phyloP scores from a whole-genome alignment of 2,888 invertebrate genomes.

The Limnephilus marmoratus region DNA sequence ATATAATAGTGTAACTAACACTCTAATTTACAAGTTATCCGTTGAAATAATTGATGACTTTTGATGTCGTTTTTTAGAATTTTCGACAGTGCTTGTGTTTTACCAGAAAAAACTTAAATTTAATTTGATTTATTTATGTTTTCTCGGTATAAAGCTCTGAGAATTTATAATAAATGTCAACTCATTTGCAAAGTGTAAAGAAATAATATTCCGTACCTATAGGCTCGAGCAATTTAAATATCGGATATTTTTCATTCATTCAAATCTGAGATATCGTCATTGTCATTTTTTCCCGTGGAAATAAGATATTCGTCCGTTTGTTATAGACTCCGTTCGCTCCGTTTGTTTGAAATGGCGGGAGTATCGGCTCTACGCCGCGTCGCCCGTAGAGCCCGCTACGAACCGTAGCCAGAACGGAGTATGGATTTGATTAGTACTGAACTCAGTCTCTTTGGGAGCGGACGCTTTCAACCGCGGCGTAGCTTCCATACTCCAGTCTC shows the following conservation, averaged over 20 bases:
- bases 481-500: background rate
- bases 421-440: slow-evolving; percentile 63
- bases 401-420: slow-evolving; percentile 49
- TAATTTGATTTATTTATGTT: background rate
- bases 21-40: background rate
- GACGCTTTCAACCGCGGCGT: slow-evolving; percentile 49
- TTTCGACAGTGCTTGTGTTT: background rate
- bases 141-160: background rate
- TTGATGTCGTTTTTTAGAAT: background rate
- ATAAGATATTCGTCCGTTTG: slow-evolving; percentile 22
- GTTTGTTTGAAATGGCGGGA: slow-evolving; percentile 3
- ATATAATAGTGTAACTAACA: background rate
- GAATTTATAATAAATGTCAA: background rate
- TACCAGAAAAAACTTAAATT: background rate
- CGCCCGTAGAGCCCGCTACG: slow-evolving; percentile 42
- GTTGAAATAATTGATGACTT: background rate
- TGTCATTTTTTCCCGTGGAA: slow-evolving; percentile 28
- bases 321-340: slow-evolving; percentile 28
- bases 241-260: slow-evolving; percentile 27
- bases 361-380: slow-evolving; percentile 32
- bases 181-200: background rate
- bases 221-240: background rate
- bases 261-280: slow-evolving; percentile 13
- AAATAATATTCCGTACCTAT: background rate
- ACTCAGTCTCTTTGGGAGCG: slow-evolving; percentile 51